Evolutionary conservation across 2,888 invertebrate genomes (phyloP).

Genomic region (Folsomia manolachei): DNA sequence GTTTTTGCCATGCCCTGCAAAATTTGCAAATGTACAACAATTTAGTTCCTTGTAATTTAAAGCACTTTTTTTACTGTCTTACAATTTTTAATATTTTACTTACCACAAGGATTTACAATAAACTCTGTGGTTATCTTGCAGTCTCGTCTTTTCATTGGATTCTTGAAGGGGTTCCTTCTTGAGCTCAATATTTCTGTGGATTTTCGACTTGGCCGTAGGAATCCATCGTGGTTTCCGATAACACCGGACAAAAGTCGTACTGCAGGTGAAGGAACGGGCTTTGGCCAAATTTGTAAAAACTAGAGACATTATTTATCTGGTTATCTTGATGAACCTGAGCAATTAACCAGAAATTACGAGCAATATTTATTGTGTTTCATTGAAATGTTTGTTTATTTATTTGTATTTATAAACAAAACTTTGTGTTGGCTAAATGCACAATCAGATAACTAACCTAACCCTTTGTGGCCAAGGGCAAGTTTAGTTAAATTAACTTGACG

Average conservation of each 20-base stretch:
- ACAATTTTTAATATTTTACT: no score
- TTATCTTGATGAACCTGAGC: no score
- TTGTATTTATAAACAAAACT: not conserved
- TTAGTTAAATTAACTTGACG: no score
- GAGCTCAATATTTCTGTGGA: not conserved
- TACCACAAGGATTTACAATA: slow-evolving; percentile 14
- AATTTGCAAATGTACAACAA: no score
- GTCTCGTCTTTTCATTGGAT: not conserved
- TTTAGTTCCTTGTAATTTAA: no score
- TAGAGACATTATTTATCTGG: not conserved
- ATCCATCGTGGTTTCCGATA: slow-evolving; percentile 9
- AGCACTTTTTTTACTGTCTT: no score
- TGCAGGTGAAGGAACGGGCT: no score
- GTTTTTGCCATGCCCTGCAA: slow-evolving; percentile 3
- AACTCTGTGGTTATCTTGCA: not conserved
- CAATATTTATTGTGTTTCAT: no score
- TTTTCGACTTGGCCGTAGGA: not conserved
- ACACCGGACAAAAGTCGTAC: not conserved
- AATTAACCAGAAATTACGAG: no score
- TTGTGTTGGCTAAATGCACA: no score
- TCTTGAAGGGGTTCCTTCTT: not conserved
- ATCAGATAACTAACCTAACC: no score
- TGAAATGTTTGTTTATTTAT: not conserved
- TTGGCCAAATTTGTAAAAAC: slow-evolving; percentile 1
- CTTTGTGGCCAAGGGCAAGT: no score